Conservation (phyloP, 2,797 vertebrate species). For the Eulemur rubriventer region DNA sequence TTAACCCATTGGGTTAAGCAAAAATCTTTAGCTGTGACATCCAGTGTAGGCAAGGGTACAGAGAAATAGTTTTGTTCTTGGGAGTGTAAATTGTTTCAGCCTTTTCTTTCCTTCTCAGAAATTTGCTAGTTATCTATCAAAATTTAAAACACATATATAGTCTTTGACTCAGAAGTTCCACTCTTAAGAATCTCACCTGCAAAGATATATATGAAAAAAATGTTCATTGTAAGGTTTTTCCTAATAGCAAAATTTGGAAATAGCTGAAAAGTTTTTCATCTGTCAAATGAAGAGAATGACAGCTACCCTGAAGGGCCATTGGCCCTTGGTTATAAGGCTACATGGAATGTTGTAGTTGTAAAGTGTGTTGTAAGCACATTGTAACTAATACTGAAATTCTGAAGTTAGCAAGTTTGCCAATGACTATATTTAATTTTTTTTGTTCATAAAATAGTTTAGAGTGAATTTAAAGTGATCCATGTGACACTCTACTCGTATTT, state of each 20-base stretch:
- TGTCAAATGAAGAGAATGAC: neutral
- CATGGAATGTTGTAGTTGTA: neutral
- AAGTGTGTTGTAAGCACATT: neutral
- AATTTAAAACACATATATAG: neutral
- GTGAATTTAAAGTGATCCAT: neutral
- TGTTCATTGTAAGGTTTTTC: neutral
- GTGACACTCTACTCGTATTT: neutral
- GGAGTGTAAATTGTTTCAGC: neutral
- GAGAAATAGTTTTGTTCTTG: neutral
- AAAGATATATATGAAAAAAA: neutral
- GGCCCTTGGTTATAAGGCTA: neutral
- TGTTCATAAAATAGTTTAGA: neutral
- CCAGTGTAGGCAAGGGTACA: neutral
- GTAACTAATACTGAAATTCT: neutral
- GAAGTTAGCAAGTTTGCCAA: neutral
- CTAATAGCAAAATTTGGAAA: constrained; percentile 32
- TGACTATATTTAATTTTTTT: constrained; percentile 13
- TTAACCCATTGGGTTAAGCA: neutral
- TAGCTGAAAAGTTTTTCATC: neutral
- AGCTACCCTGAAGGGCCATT: neutral
- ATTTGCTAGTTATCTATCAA: neutral
- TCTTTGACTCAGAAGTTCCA: neutral
- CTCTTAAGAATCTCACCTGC: neutral
- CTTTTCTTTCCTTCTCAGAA: neutral
- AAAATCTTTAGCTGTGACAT: neutral